Conservation (phyloP, 2,888 invertebrate species). For the Drosophila pegasa region DNA sequence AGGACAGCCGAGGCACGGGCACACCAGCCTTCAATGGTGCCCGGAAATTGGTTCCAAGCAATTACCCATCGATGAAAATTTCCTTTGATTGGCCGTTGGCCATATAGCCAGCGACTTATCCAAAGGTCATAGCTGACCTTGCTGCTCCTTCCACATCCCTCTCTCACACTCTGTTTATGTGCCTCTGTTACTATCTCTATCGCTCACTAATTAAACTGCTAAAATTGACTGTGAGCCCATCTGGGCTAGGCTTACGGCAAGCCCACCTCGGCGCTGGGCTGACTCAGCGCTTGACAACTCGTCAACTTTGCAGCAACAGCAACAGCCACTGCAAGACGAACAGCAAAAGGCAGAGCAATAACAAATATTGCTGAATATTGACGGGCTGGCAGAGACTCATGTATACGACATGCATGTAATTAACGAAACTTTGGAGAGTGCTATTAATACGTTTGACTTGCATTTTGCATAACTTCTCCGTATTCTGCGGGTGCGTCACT, state of each 20-base stretch:
- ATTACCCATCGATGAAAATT: constrained; percentile 47
- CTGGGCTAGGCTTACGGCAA: constrained; percentile 22
- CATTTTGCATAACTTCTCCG: constrained; percentile 55
- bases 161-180: no score
- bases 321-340: constrained; percentile 2
- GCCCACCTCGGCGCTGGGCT: constrained; percentile 8
- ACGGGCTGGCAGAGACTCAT: constrained; percentile 32
- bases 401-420: constrained; percentile 40
- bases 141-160: background rate
- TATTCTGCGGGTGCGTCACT: constrained; percentile 48
- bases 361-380: constrained; percentile 47
- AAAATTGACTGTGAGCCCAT: constrained; percentile 38
- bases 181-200: background rate
- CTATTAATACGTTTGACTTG: constrained; percentile 31
- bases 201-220: constrained; percentile 53
- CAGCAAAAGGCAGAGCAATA: constrained; percentile 5
- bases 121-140: constrained; percentile 17
- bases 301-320: constrained; percentile 30
- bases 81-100: constrained; percentile 50
- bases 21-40: constrained; percentile 17
- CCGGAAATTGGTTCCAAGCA: constrained; percentile 55
- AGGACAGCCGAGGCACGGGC: constrained; percentile 30
- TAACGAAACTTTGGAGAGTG: constrained; percentile 25
- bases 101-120: constrained; percentile 17
- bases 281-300: constrained; percentile 47